phyloP scores from a whole-genome alignment of 2,113 vertebrate genomes.

The Hylia prasina region DNA sequence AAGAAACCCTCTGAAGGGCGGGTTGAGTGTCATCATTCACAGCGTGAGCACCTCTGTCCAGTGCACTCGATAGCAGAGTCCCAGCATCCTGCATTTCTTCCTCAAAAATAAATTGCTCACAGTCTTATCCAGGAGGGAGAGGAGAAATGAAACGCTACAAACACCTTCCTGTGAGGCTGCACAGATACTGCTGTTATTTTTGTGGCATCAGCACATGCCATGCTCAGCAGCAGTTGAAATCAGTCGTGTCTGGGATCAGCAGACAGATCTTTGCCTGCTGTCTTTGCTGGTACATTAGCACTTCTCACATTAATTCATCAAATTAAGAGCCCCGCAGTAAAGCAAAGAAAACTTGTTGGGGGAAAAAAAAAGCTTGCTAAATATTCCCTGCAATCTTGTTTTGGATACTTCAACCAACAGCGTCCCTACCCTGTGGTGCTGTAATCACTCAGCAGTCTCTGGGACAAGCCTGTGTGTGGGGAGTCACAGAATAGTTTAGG shows the following conservation, averaged over 20 bases:
- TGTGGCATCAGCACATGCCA: not conserved
- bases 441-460: not conserved
- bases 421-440: not conserved
- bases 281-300: not conserved
- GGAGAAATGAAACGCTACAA: not conserved
- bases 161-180: not conserved
- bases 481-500: not conserved
- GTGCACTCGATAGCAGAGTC: not conserved
- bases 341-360: not conserved
- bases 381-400: not conserved
- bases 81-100: not conserved
- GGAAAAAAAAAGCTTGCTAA: not conserved
- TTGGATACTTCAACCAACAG: not conserved
- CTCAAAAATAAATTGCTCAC: rapidly evolving
- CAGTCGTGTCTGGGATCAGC: not conserved
- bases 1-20: not conserved
- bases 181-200: not conserved
- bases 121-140: not conserved
- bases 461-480: not conserved
- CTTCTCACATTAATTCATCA: conserved; percentile 22
- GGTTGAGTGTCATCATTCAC: not conserved
- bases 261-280: conserved; percentile 3
- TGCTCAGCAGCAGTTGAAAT: not conserved
- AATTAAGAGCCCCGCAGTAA: not conserved
- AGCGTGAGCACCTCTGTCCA: not conserved